Conservation (phyloP, 2,113 vertebrate species). For the Tupaia chinensis region DNA sequence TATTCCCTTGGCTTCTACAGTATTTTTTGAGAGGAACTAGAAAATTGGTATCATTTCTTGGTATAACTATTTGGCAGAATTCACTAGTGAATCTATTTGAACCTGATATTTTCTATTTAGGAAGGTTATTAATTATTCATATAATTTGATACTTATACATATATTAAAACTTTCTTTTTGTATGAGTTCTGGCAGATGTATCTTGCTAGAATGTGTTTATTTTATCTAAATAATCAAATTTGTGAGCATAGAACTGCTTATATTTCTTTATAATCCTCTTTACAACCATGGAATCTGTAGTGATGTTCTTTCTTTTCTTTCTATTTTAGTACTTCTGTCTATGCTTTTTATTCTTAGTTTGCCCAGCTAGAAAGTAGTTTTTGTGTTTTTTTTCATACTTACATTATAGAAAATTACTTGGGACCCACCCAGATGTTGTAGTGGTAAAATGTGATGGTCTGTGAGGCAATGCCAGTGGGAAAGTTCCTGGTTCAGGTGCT, state of each 20-base stretch:
- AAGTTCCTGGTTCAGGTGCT: too few relatives aligned
- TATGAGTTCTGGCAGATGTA: neutral
- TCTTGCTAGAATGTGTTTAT: neutral
- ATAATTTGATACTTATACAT: neutral
- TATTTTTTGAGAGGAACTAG: neutral
- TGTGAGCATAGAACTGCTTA: neutral
- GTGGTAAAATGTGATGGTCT: too few relatives aligned
- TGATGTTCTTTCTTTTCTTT: neutral
- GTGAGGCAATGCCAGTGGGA: too few relatives aligned
- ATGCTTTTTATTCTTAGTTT: neutral
- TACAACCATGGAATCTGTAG: neutral
- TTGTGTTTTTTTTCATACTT: neutral
- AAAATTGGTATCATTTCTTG: neutral
- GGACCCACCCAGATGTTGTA: too few relatives aligned
- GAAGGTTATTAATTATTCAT: neutral
- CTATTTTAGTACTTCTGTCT: neutral
- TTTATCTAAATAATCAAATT: neutral
- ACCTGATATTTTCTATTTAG: neutral
- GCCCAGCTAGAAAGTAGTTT: neutral
- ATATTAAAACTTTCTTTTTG: neutral
- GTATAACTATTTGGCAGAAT: neutral
- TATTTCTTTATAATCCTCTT: neutral
- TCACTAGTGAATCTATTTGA: neutral
- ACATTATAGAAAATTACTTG: neutral
- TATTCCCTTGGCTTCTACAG: neutral